Evolutionary conservation across 2,888 invertebrate species (phyloP).

Genomic region (Lymantria dispar): DNA sequence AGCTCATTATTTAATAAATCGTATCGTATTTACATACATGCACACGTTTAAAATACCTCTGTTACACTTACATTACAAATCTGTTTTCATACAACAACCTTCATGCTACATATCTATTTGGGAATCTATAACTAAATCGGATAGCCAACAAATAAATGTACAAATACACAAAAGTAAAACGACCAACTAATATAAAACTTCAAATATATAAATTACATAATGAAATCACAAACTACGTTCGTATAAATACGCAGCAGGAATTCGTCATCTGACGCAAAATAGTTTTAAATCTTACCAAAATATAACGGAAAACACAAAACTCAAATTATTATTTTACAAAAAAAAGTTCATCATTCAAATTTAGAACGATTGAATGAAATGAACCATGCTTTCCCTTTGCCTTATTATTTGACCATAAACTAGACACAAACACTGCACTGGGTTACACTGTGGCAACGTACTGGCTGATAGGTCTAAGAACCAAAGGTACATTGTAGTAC

Average conservation of each 20-base stretch:
- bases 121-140: too few relatives aligned
- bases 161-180: too few relatives aligned
- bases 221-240: constrained; percentile 5
- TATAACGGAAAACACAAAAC: neutral
- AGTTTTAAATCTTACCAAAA: neutral
- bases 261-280: neutral
- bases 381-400: constrained; percentile 25
- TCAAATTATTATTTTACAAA: neutral
- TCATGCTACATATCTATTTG: too few relatives aligned
- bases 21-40: too few relatives aligned
- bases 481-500: constrained; percentile 59
- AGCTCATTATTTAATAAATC: too few relatives aligned
- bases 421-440: constrained; percentile 38
- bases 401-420: constrained; percentile 26
- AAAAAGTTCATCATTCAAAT: neutral
- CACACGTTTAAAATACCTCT: too few relatives aligned
- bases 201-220: constrained; percentile 8
- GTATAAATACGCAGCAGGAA: neutral
- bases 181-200: neutral
- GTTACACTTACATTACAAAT: too few relatives aligned
- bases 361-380: constrained; percentile 12
- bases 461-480: constrained; percentile 53
- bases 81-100: too few relatives aligned
- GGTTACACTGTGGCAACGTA: constrained; percentile 53
- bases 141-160: too few relatives aligned